These are phyloP conservation scores for Lerema accius DNA, from an alignment of 1,140 invertebrate genomes.

Conservation along the genomic window DNA sequence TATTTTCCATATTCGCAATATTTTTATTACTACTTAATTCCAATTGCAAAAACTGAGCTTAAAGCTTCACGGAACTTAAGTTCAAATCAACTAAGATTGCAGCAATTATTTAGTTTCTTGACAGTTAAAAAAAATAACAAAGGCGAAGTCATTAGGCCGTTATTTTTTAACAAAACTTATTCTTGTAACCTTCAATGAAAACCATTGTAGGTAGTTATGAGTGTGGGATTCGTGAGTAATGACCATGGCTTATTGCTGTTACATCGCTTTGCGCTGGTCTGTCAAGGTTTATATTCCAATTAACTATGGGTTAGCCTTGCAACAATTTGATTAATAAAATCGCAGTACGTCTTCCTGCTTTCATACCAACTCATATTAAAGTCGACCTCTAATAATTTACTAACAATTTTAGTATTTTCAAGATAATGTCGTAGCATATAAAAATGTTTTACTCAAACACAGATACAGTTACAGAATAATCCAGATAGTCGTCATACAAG, in stretches of 20 bases:
- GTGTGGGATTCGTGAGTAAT: constrained; percentile 58
- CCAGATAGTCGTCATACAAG: constrained; percentile 40
- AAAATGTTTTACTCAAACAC: too few species aligned
- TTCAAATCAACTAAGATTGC: constrained; percentile 2
- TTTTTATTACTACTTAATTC: background rate
- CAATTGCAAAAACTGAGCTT: background rate
- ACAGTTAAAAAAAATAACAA: constrained; percentile 24
- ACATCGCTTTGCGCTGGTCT: constrained; percentile 43
- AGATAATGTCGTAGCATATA: too few species aligned
- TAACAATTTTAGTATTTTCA: too few species aligned
- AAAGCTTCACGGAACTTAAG: background rate
- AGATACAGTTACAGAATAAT: constrained; percentile 43
- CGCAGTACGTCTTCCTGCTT: too few species aligned
- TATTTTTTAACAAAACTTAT: constrained; percentile 28
- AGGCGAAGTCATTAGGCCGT: constrained; percentile 24
- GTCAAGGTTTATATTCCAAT: constrained; percentile 46
- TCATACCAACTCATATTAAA: too few species aligned
- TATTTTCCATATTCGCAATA: background rate
- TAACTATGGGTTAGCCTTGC: constrained; percentile 43
- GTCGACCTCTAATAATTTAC: too few species aligned
- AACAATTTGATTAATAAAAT: constrained; percentile 18
- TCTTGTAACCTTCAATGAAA: constrained; percentile 19
- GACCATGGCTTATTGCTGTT: constrained; percentile 38
- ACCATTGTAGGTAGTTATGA: constrained; percentile 37
- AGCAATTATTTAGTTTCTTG: constrained; percentile 23